These are phyloP conservation scores for Spilosoma lubricipeda DNA, from an alignment of 2,888 invertebrate species.

Conservation along the genomic window DNA sequence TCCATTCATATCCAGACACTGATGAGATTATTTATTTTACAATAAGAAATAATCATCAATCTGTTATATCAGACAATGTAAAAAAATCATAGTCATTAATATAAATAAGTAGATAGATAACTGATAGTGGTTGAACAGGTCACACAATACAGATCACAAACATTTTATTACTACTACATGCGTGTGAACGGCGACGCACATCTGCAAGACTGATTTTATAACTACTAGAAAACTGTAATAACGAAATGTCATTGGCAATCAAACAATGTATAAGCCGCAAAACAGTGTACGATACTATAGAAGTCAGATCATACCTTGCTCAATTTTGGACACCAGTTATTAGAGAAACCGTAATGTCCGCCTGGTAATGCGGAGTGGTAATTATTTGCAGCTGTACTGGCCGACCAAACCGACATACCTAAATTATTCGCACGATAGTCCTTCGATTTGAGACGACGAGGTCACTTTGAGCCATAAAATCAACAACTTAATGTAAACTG, in stretches of 20 bases:
- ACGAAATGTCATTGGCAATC: constrained; percentile 42
- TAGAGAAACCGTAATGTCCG: constrained; percentile 77
- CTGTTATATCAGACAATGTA: background rate
- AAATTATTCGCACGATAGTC: constrained; percentile 78
- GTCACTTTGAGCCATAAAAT: constrained; percentile 61
- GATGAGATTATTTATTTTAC: background rate
- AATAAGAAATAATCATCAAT: background rate
- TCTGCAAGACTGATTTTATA: constrained; percentile 40
- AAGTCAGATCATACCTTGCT: constrained; percentile 77
- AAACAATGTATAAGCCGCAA: constrained; percentile 41
- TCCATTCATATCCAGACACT: background rate
- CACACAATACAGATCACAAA: constrained; percentile 2
- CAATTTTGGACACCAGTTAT: constrained; percentile 82
- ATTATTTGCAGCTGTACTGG: constrained; percentile 87
- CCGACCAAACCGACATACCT: constrained; percentile 91
- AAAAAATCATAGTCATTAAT: background rate
- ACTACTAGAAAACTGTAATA: constrained; percentile 44
- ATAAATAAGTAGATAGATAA: background rate
- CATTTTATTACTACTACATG: constrained; percentile 7
- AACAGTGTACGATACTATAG: constrained; percentile 43
- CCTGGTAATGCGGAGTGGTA: constrained; percentile 76
- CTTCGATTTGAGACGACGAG: constrained; percentile 76
- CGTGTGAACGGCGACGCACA: constrained; percentile 36
- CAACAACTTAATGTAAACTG: constrained; percentile 26
- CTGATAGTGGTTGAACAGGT: background rate